Evolutionary conservation across 2,888 invertebrate species (phyloP), one percentile per base, ranked within the genome.

Genomic region (Luperina testacea): DNA sequence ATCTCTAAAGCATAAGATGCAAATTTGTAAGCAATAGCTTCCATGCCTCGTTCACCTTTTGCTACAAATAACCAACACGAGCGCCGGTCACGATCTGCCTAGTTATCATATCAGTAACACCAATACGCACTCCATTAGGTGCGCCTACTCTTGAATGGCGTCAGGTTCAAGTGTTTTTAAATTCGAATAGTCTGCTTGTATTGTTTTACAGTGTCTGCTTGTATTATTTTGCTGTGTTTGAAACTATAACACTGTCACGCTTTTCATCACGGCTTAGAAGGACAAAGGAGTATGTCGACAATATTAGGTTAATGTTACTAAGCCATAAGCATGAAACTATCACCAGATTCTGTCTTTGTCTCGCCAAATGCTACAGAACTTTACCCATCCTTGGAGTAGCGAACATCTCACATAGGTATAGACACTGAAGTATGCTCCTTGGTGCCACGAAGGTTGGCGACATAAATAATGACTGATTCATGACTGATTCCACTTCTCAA

Each of bases 71-170:
- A 72, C 75, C 59, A 38, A 69, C 53, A 42, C 65, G 0, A 6
- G 82, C 59, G 32, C 71, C 63, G 61, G 83, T 87, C 88, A 89
- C 87, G 86, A 89, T 68, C 65, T 76, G 61, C 61, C 70, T 70
- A 80, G 80, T 80, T 88, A 89, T 82, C 82, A 72, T 88, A 89
- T 82, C 82, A 72, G 80, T 72, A 61, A 72, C 48, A 59, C 48
- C 53, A 78, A 75, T 86, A 78, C 64, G 17, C 77, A 82, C 75
- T 79, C 79, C 79, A 76, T 88, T 78, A 85, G 59, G 57, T 64
- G 64, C 42, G 78, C 57, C 77, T 73, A 57, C 59, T 76, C 73
- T 70, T 74, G 27, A 70, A 74, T 86, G 79, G 79, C 75, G 83
- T 83, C 79, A 79, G 45, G 1, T 32, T 70, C n/a, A 80, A 77